phyloP scores from a whole-genome alignment of 2,888 invertebrate species.

The Leucoma salicis region DNA sequence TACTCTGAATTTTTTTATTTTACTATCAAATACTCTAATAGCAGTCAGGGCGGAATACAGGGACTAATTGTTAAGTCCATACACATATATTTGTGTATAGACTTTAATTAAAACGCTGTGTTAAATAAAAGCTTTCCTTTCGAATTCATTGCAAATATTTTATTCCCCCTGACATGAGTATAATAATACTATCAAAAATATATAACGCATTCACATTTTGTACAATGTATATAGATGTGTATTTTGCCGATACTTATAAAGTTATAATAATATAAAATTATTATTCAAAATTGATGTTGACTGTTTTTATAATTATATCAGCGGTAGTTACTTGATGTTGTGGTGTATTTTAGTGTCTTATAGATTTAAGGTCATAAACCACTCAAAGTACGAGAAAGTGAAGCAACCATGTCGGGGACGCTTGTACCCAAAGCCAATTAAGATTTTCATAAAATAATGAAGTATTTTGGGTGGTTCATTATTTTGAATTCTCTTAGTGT shows the following conservation, averaged over 20 bases:
- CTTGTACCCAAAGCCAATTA: constrained; percentile 32
- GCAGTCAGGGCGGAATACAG: constrained; percentile 51
- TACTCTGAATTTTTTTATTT: constrained; percentile 77
- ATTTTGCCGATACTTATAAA: constrained; percentile 73
- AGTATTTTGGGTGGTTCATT: constrained; percentile 70
- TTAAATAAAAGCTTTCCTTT: neutral
- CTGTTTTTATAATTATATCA: constrained; percentile 82
- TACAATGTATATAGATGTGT: constrained; percentile 68
- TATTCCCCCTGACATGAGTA: constrained; percentile 36
- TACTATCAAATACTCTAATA: constrained; percentile 72
- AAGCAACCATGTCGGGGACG: constrained; percentile 9
- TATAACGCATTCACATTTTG: constrained; percentile 61
- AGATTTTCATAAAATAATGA: constrained; percentile 24
- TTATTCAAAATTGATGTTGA: constrained; percentile 82
- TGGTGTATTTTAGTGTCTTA: constrained; percentile 83
- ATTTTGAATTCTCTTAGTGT: constrained; percentile 74
- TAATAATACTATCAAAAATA: constrained; percentile 38
- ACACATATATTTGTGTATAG: no score
- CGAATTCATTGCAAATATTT: neutral
- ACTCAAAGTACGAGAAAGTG: constrained; percentile 53
- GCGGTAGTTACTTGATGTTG: constrained; percentile 83
- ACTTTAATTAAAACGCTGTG: neutral
- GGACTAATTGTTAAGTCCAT: constrained; percentile 34
- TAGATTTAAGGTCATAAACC: constrained; percentile 66
- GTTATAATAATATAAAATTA: constrained; percentile 74